phyloP scores from a whole-genome alignment of 2,797 vertebrate species.

The Pangasius larnaudii region DNA sequence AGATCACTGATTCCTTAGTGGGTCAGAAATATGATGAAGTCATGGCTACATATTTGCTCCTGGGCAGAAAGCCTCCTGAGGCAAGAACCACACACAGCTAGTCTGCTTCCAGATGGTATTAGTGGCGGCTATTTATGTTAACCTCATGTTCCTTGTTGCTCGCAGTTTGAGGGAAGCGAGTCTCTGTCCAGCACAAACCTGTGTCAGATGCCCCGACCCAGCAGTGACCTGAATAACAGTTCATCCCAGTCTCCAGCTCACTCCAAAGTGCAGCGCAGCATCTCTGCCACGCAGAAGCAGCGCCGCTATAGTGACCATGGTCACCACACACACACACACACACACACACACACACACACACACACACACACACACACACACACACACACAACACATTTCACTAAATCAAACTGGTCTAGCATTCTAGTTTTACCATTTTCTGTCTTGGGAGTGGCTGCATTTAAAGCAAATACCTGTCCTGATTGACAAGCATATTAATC shows the following conservation, averaged over 20 bases:
- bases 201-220: slow-evolving; percentile 90
- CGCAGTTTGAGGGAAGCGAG: slow-evolving; percentile 92
- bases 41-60: slow-evolving; percentile 96
- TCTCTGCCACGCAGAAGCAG: slow-evolving; percentile 93
- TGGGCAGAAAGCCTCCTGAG: slow-evolving; percentile 95
- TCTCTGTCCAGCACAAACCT: slow-evolving; percentile 87
- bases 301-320: slow-evolving; percentile 82
- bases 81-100: slow-evolving; percentile 69
- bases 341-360: slow-evolving; percentile 1
- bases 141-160: not conserved
- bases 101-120: not conserved
- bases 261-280: slow-evolving; percentile 96
- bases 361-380: not conserved
- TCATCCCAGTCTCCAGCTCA: slow-evolving; percentile 94
- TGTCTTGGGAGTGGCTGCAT: not conserved
- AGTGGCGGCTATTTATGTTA: not conserved
- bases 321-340: slow-evolving; percentile 39
- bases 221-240: slow-evolving; percentile 97
- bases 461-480: not conserved
- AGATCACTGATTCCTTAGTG: slow-evolving; percentile 91
- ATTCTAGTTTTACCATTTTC: not conserved
- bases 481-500: not conserved
- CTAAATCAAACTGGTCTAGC: not conserved
- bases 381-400: not conserved
- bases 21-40: slow-evolving; percentile 94